These are phyloP conservation scores for Puma concolor DNA, from an alignment of 2,113 vertebrate genomes.

Conservation along the genomic window DNA sequence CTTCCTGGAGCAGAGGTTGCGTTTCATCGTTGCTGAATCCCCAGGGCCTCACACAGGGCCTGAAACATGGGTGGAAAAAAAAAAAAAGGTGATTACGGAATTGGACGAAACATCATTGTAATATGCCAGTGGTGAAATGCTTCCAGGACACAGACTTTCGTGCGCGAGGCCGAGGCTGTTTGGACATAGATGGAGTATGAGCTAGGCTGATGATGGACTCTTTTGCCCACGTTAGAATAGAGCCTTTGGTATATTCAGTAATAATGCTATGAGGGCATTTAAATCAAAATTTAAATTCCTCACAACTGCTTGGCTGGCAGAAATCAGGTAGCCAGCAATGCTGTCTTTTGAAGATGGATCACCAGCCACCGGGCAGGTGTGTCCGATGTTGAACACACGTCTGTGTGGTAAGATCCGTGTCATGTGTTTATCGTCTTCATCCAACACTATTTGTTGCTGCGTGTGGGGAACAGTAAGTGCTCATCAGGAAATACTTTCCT, in stretches of 20 bases:
- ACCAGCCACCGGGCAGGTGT: background rate
- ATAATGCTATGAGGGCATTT: constrained; percentile 44
- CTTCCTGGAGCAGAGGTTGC: background rate
- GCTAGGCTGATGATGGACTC: background rate
- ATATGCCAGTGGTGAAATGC: background rate
- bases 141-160: background rate
- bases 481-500: background rate
- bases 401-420: background rate
- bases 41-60: background rate
- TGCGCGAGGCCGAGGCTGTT: background rate
- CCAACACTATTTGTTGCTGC: background rate
- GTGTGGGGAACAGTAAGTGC: background rate
- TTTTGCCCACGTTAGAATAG: background rate
- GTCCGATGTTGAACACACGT: background rate
- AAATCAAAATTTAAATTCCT: constrained; percentile 62
- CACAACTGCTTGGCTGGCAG: constrained; percentile 48
- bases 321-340: constrained; percentile 41
- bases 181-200: background rate
- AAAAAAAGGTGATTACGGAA: background rate
- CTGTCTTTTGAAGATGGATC: constrained; percentile 43
- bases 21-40: background rate
- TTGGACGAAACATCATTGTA: constrained; percentile 18
- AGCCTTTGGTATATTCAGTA: constrained; percentile 23
- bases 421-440: constrained; percentile 4
- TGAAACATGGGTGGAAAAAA: background rate